Conservation (phyloP, 2,888 invertebrate species). For the Penaeus monodon region DNA sequence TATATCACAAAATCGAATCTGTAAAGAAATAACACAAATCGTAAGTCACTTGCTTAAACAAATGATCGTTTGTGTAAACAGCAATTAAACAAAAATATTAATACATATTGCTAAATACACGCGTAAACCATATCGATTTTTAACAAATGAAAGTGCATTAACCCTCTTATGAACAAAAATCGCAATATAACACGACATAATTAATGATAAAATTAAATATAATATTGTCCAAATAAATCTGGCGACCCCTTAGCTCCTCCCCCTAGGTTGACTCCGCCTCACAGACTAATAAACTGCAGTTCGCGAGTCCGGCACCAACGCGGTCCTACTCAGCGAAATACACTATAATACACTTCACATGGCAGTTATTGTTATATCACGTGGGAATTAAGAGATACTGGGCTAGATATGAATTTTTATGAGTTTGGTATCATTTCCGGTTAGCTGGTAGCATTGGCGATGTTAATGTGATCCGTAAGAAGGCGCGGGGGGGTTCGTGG, state of each 20-base stretch:
- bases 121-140: no score
- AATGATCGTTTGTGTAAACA: no score
- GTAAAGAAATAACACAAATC: no score
- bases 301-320: slow-evolving; percentile 48
- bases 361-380: slow-evolving; percentile 60
- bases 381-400: slow-evolving; percentile 56
- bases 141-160: no score
- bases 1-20: neutral
- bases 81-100: no score
- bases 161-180: neutral
- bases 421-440: slow-evolving; percentile 36
- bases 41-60: no score
- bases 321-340: slow-evolving; percentile 51
- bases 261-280: slow-evolving; percentile 57
- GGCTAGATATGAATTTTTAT: slow-evolving; percentile 47
- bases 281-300: slow-evolving; percentile 60
- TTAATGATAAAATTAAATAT: slow-evolving; percentile 23
- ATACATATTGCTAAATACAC: no score
- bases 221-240: slow-evolving; percentile 50
- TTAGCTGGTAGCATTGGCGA: neutral
- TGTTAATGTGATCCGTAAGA: neutral
- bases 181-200: slow-evolving; percentile 21
- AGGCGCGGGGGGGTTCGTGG: slow-evolving; percentile 8
- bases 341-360: slow-evolving; percentile 59
- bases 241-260: slow-evolving; percentile 55